These are phyloP conservation scores for Trachymyrmex cornetzi DNA, from an alignment of 1,140 invertebrate genomes.

Conservation along the genomic window DNA sequence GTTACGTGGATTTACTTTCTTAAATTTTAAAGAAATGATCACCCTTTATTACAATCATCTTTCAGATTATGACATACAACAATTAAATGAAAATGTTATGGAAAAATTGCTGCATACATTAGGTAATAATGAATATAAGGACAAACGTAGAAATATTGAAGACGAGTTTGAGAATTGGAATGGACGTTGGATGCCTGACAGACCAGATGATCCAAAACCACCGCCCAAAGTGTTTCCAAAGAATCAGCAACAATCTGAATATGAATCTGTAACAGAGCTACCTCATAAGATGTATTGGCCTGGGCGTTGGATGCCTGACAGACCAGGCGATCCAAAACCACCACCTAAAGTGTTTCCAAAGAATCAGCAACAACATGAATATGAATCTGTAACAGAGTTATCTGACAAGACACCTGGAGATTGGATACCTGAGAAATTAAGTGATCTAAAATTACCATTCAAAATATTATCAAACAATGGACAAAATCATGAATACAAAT, in stretches of 20 bases:
- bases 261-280: not conserved
- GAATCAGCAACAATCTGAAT: not conserved
- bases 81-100: not conserved
- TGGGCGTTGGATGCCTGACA: constrained; percentile 83
- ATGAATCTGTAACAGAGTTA: not conserved
- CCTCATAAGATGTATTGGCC: constrained; percentile 12
- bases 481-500: not conserved
- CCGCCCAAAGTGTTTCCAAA: constrained; percentile 74
- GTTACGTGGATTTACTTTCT: not conserved
- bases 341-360: constrained; percentile 74
- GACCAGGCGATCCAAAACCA: constrained; percentile 77
- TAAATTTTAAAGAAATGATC: not conserved
- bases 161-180: constrained; percentile 80
- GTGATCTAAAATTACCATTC: constrained; percentile 76
- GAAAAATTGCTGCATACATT: constrained; percentile 34
- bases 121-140: constrained; percentile 34
- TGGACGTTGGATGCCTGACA: constrained; percentile 83
- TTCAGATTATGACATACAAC: constrained; percentile 2
- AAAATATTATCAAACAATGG: constrained; percentile 71
- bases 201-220: constrained; percentile 77
- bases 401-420: constrained; percentile 67
- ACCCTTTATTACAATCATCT: not conserved
- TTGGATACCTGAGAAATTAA: constrained; percentile 81
- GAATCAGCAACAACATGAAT: not conserved
- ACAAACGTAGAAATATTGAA: constrained; percentile 64